Conservation (phyloP, 2,797 vertebrate species). For the Anolis apletophallus region DNA sequence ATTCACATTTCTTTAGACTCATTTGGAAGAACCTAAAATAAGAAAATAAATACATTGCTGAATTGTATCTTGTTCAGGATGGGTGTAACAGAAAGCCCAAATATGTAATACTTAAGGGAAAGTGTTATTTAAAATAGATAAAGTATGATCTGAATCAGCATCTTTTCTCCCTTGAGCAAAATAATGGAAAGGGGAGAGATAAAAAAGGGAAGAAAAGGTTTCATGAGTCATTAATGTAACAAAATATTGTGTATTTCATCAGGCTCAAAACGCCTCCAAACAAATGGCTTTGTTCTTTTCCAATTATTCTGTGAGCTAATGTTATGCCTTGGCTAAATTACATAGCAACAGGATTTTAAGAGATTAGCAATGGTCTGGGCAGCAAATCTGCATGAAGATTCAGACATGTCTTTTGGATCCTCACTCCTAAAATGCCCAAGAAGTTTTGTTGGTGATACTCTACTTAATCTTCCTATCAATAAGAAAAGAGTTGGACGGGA, state of each 20-base stretch:
- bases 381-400: background rate
- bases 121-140: background rate
- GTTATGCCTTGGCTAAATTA: background rate
- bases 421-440: background rate
- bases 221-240: background rate
- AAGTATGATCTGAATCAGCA: slow-evolving; percentile 17
- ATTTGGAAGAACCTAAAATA: too few relatives aligned
- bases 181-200: background rate
- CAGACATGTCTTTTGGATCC: background rate
- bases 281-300: slow-evolving; percentile 31
- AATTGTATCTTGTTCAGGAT: background rate
- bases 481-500: background rate
- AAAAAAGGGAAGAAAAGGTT: background rate
- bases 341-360: slow-evolving; percentile 15
- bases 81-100: background rate
- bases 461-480: background rate
- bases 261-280: background rate
- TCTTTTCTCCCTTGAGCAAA: background rate
- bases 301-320: background rate
- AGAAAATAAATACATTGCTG: background rate
- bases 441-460: background rate
- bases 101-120: background rate
- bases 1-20: too few relatives aligned
- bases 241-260: slow-evolving; percentile 19
- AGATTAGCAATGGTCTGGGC: background rate